Conservation (phyloP, 2,113 vertebrate genomes). For the zebrafish (Danio rerio) region GRCz12tu NC_133185.1:28253001-28253500, state of each 20-base stretch:
- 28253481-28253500: constrained; percentile 35
- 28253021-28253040: too few relatives aligned
- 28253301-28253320: neutral
- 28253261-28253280: constrained; percentile 51
- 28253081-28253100: neutral
- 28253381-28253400: constrained; percentile 30
- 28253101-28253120: neutral
- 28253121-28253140: neutral
- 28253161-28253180: constrained; percentile 22
- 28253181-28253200: constrained; percentile 50
- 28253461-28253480: constrained; percentile 29
- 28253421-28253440: constrained; percentile 45
- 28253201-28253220: constrained; percentile 42
- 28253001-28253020: too few relatives aligned
- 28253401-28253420: constrained; percentile 50
- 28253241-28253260: constrained; percentile 44
- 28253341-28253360: constrained; percentile 33
- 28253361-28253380: constrained; percentile 43
- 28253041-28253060: too few relatives aligned
- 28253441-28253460: constrained; percentile 43
- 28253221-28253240: constrained; percentile 46
- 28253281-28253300: constrained; percentile 18
- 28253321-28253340: constrained; percentile 8
- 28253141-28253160: neutral
- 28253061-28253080: neutral